These are phyloP conservation scores for Gracilinanus agilis DNA, from an alignment of 2,113 vertebrate genomes.

Conservation along the genomic window DNA sequence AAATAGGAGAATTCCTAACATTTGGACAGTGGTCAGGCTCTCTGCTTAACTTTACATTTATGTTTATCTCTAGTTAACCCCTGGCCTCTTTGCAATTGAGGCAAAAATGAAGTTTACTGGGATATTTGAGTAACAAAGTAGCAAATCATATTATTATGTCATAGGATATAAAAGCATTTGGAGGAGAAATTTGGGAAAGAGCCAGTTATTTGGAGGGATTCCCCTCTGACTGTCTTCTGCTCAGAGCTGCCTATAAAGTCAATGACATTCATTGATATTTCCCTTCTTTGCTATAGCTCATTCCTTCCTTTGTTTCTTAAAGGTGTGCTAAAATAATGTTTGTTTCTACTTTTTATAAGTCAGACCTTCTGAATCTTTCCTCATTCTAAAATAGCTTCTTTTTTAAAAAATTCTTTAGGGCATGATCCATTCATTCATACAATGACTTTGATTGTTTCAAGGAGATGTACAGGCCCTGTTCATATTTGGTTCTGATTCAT, in stretches of 20 bases:
- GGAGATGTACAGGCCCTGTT: background rate
- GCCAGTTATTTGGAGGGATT: background rate
- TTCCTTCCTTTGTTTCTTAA: background rate
- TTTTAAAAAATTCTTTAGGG: background rate
- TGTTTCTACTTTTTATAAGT: background rate
- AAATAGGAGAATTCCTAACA: too few relatives aligned
- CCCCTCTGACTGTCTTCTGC: background rate
- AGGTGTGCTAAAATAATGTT: background rate
- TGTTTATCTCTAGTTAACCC: background rate
- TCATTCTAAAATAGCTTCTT: background rate
- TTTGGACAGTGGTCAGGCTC: background rate
- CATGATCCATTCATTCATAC: background rate
- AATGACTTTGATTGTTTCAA: background rate
- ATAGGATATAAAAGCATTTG: background rate
- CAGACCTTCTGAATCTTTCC: background rate
- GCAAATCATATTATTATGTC: background rate
- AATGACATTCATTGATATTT: background rate
- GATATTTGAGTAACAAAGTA: background rate
- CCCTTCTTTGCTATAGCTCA: background rate
- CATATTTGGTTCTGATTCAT: constrained; percentile 5
- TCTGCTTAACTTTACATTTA: background rate
- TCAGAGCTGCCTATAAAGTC: background rate
- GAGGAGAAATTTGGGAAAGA: background rate
- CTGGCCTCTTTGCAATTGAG: background rate
- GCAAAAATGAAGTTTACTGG: background rate